These are phyloP conservation scores for Drosophila sordidula DNA, from an alignment of 2,888 invertebrate genomes.

Conservation along the genomic window DNA sequence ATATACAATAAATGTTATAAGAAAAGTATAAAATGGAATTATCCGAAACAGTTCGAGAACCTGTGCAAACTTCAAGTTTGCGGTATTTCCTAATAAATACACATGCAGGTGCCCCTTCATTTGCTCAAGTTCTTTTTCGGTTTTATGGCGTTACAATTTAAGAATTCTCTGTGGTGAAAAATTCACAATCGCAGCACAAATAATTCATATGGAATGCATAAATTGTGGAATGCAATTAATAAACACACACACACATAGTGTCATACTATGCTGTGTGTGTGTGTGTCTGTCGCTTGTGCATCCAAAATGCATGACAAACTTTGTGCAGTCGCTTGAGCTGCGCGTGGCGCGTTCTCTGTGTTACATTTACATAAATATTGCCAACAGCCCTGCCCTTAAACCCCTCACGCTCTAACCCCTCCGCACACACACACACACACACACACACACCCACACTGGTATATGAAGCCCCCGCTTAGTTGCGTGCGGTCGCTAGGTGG, in stretches of 20 bases:
- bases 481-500: constrained; percentile 71
- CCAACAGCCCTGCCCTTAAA: constrained; percentile 44
- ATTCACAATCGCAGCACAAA: constrained; percentile 36
- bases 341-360: constrained; percentile 48
- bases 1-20: too few species aligned
- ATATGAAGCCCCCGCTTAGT: constrained; percentile 17
- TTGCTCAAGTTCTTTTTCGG: constrained; percentile 1
- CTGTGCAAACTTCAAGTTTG: too few species aligned
- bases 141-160: constrained; percentile 10
- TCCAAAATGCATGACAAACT: constrained; percentile 64
- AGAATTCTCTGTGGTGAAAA: constrained; percentile 6
- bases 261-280: constrained; percentile 1
- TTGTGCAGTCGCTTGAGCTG: constrained; percentile 53
- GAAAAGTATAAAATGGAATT: too few species aligned
- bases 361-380: constrained; percentile 76
- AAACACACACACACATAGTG: constrained; percentile 27
- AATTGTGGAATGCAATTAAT: constrained; percentile 73
- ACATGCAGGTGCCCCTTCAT: background rate
- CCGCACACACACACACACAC: constrained; percentile 5
- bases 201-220: constrained; percentile 65
- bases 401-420: constrained; percentile 13
- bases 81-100: background rate
- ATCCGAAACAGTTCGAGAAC: too few species aligned
- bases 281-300: constrained; percentile 30
- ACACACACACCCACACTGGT: constrained; percentile 1